Conservation (phyloP, 2,888 invertebrate species). For the Leptogaster cylindrica region DNA sequence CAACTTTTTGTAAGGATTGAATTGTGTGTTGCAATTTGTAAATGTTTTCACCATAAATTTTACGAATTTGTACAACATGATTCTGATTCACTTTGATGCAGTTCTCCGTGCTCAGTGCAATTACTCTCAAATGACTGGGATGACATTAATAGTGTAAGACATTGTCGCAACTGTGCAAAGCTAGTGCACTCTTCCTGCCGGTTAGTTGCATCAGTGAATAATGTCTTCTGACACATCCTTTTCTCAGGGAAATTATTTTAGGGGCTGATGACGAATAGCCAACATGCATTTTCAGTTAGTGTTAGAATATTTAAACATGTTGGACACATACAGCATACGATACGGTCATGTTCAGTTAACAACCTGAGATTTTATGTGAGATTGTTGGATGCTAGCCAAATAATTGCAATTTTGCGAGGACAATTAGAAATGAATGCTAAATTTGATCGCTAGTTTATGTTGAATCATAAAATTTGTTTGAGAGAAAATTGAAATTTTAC, state of each 20-base stretch:
- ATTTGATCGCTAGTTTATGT: constrained; percentile 18
- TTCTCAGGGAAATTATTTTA: constrained; percentile 36
- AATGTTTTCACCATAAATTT: constrained; percentile 40
- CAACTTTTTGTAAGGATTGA: constrained; percentile 18
- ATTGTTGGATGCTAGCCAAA: constrained; percentile 27
- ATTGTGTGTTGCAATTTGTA: constrained; percentile 40
- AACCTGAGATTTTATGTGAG: constrained; percentile 15
- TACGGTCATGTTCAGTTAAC: constrained; percentile 10
- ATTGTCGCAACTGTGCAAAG: constrained; percentile 22
- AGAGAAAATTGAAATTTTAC: no score
- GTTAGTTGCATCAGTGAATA: constrained; percentile 30
- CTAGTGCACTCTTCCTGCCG: constrained; percentile 21
- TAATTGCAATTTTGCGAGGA: constrained; percentile 18
- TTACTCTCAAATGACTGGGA: constrained; percentile 20
- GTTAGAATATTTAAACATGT: constrained; percentile 1
- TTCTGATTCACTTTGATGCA: constrained; percentile 32
- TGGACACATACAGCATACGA: not conserved
- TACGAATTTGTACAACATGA: constrained; percentile 39
- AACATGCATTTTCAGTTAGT: constrained; percentile 36
- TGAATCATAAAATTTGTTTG: constrained; percentile 8
- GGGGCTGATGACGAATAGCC: constrained; percentile 33
- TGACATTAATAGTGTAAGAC: constrained; percentile 24
- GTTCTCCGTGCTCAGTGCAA: constrained; percentile 22
- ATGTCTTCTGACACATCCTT: constrained; percentile 39
- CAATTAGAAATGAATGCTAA: constrained; percentile 27